Evolutionary conservation across 2,797 vertebrate genomes (phyloP), one percentile per base, ranked within the genome.

Genomic region (Harpagifer antarcticus): DNA sequence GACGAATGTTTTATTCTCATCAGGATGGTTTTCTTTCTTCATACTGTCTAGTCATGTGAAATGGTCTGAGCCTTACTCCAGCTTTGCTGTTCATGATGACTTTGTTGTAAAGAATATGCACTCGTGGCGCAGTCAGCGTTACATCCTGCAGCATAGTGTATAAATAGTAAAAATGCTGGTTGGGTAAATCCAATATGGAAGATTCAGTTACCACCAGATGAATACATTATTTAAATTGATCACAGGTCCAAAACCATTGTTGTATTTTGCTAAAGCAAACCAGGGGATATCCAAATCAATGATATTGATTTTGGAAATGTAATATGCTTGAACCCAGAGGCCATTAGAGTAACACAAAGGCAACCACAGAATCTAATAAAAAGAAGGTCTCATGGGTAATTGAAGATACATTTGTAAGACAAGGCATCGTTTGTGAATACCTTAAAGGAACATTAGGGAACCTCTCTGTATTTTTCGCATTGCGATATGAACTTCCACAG

Each of bases 151-250:
- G 48, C 73, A 66, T 20, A 12, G n/a, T 13, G 11, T 57, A 57
- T 7, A 44, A 17, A 20, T 16, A 10, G 3, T 19, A 40, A 50
- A 49, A 37, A 67, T 72, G 40, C 45, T 42, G 43, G 16, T 49
- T 19, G 44, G 40, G 17, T 61, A 0, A 67, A 68, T 62, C 3
- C 5, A 52, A 58, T 52, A 74, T 66, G 60, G 10, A 27, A 16
- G 42, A 63, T 64, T 50, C n/a, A 63, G 52, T 75, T 75, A 43
- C 44, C 20, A 37, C 20, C 33, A n/a, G 9, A 57, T 60, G 31
- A 53, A 63, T 55, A 61, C 6, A 54, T 78, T 54, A 57, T 52
- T 72, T 55, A n/a, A 37, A 81, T 55, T 43, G 52, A 83, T 71
- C 44, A 52, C 62, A 48, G 44, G 42, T 65, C 52, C 15, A 44